Evolutionary conservation across 2,797 vertebrate species (phyloP).

Genomic region (Danionella dracula): DNA sequence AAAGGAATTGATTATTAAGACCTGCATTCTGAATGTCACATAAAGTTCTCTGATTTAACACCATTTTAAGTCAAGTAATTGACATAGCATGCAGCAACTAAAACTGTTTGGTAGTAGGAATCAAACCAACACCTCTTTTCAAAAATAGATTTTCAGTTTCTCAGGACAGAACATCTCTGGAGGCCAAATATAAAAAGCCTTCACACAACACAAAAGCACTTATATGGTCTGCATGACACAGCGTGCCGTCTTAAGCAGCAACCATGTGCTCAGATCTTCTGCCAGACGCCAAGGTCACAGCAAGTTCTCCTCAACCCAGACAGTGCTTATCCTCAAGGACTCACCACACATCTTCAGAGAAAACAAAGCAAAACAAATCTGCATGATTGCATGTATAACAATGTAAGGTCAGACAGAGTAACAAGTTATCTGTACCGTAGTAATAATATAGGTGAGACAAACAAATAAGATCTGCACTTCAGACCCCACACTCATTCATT

Average conservation of each 20-base stretch:
- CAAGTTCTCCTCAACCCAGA: slow-evolving; percentile 38
- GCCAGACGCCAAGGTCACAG: slow-evolving; percentile 40
- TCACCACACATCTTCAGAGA: slow-evolving; percentile 30
- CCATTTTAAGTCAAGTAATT: no score
- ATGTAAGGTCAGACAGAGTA: slow-evolving; percentile 1
- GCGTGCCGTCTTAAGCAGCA: slow-evolving; percentile 35
- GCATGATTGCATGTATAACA: slow-evolving; percentile 6
- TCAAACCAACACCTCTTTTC: not conserved
- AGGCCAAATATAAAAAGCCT: slow-evolving; percentile 27
- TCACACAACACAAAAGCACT: slow-evolving; percentile 27
- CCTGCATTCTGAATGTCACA: no score
- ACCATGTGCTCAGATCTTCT: slow-evolving; percentile 36
- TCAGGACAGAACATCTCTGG: not conserved
- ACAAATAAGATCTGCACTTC: no score
- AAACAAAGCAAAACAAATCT: slow-evolving; percentile 37
- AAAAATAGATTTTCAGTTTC: not conserved
- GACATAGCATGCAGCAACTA: no score
- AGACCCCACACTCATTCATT: no score
- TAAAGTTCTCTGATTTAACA: no score
- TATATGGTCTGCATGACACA: slow-evolving; percentile 30
- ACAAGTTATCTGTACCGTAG: no score
- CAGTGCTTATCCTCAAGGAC: slow-evolving; percentile 15
- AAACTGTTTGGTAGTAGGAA: no score
- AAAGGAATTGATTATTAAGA: no score
- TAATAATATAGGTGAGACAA: no score